Evolutionary conservation across 2,797 vertebrate species (phyloP).

Genomic region (Mormyrops attenuatus): DNA sequence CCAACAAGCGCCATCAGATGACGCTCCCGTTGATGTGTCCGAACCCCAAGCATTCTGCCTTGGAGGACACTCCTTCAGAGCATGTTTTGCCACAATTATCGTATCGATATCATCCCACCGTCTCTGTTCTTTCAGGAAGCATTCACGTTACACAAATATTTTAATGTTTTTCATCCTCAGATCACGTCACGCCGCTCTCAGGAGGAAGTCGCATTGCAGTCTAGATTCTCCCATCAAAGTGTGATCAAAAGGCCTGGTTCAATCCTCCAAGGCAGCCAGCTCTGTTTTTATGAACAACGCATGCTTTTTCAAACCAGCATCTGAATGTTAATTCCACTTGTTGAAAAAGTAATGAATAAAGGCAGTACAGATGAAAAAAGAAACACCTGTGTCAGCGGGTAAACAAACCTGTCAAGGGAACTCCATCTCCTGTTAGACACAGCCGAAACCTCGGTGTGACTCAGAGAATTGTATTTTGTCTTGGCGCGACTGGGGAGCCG

Average conservation of each 20-base stretch:
- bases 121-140: neutral
- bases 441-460: conserved; percentile 69
- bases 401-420: conserved; percentile 42
- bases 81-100: neutral
- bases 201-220: neutral
- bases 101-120: neutral
- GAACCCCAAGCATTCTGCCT: conserved; percentile 42
- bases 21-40: conserved; percentile 48
- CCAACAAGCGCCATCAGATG: conserved; percentile 62
- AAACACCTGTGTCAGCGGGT: conserved; percentile 44
- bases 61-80: conserved; percentile 33
- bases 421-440: conserved; percentile 70
- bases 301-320: neutral
- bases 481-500: conserved; percentile 64
- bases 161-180: neutral
- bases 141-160: conserved; percentile 3
- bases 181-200: neutral
- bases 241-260: neutral
- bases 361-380: conserved; percentile 23
- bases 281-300: neutral
- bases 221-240: neutral
- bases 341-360: conserved; percentile 18
- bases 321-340: conserved; percentile 2
- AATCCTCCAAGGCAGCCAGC: neutral
- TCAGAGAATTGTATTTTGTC: conserved; percentile 73